Evolutionary conservation across 2,797 vertebrate species (phyloP).

Genomic region (Hydrophis major): DNA sequence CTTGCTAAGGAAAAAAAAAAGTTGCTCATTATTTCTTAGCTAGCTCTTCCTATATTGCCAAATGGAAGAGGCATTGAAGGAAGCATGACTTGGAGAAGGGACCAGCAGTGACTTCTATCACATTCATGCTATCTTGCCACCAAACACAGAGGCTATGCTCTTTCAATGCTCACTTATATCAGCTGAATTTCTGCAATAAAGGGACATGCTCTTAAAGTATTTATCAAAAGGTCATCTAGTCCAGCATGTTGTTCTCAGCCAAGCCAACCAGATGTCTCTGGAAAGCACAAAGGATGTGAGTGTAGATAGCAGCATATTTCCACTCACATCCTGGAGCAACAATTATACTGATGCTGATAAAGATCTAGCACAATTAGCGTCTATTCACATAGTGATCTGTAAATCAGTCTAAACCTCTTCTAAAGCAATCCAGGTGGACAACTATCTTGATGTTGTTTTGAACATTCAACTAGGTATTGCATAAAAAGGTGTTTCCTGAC

Average conservation of each 20-base stretch:
- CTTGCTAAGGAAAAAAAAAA: background rate
- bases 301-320: background rate
- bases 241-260: background rate
- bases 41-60: background rate
- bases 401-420: background rate
- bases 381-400: background rate
- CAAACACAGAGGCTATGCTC: background rate
- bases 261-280: background rate
- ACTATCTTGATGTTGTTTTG: background rate
- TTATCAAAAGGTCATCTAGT: background rate
- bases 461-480: background rate
- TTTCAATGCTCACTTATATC: background rate
- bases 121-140: background rate
- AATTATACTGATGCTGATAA: background rate
- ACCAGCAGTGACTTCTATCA: accelerated
- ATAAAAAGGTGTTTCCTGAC: background rate
- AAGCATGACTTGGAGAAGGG: background rate
- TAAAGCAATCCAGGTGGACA: background rate
- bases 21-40: background rate
- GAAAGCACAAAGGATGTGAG: background rate
- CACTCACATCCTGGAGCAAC: background rate
- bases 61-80: background rate
- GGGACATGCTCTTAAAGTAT: background rate
- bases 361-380: background rate
- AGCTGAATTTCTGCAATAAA: background rate